Conservation (phyloP, 2,797 vertebrate genomes). For the Mormyrops boulengeri region DNA sequence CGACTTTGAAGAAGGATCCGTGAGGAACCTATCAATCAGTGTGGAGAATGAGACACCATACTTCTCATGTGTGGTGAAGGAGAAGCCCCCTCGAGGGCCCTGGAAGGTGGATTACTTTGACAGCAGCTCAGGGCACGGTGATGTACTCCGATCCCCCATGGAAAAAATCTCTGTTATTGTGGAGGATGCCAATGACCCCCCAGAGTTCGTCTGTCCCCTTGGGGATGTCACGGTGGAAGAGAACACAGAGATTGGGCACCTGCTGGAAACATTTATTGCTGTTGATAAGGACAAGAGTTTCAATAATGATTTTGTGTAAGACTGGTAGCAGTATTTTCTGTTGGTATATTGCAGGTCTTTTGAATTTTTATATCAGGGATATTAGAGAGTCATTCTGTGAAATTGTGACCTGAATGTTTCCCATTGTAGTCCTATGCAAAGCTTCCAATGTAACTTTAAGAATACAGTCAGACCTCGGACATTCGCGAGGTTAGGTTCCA, state of each 20-base stretch:
- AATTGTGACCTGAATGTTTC: background rate
- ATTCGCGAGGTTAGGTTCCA: no score
- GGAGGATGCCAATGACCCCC: slow-evolving; percentile 51
- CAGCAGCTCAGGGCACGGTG: background rate
- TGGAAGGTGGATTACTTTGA: slow-evolving; percentile 36
- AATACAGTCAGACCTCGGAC: background rate
- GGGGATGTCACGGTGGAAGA: slow-evolving; percentile 19
- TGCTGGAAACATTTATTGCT: slow-evolving; percentile 40
- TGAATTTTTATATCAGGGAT: background rate
- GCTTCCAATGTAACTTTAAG: background rate
- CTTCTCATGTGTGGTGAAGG: slow-evolving; percentile 40
- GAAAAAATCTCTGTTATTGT: slow-evolving; percentile 33
- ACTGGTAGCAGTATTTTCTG: background rate
- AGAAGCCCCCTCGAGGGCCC: fast-evolving
- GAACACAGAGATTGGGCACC: slow-evolving; percentile 23
- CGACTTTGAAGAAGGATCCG: slow-evolving; percentile 36
- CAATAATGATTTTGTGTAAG: slow-evolving; percentile 36
- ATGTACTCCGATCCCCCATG: fast-evolving
- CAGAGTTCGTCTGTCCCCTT: slow-evolving; percentile 25
- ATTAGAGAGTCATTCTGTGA: background rate
- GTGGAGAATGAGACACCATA: slow-evolving; percentile 46
- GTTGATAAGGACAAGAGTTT: slow-evolving; percentile 36
- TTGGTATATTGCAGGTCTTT: background rate
- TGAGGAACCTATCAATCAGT: slow-evolving; percentile 38
- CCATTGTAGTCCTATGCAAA: background rate